Percentiles rank a stretch among this genome's conserved stretches.
These are phyloP conservation scores for Hestina assimilis DNA, from an alignment of 1,140 invertebrate species.

Conservation along the genomic window DNA sequence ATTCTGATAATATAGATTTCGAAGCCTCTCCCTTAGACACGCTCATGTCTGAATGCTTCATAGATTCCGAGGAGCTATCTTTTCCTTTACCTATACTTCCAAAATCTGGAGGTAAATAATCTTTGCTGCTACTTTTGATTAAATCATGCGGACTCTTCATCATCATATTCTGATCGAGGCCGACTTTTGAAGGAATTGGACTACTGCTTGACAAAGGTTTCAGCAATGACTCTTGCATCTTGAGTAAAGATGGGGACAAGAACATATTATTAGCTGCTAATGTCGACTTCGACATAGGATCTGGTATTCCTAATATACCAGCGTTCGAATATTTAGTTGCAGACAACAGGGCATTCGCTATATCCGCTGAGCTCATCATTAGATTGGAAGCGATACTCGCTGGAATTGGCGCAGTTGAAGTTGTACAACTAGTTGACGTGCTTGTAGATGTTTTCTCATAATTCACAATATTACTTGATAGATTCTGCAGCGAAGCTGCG, in stretches of 20 bases:
- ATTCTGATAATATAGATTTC: slow-evolving; percentile 52
- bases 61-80: slow-evolving; percentile 48
- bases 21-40: slow-evolving; percentile 48
- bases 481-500: slow-evolving; percentile 64
- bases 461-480: slow-evolving; percentile 55
- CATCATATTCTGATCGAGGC: slow-evolving; percentile 63
- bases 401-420: slow-evolving; percentile 63
- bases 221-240: slow-evolving; percentile 76
- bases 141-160: slow-evolving; percentile 74
- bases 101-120: slow-evolving; percentile 75
- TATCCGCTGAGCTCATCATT: slow-evolving; percentile 80
- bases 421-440: slow-evolving; percentile 55
- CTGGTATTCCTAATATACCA: slow-evolving; percentile 80
- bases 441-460: slow-evolving; percentile 68
- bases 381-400: slow-evolving; percentile 78
- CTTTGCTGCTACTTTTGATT: slow-evolving; percentile 68
- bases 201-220: slow-evolving; percentile 73
- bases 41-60: slow-evolving; percentile 50
- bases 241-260: slow-evolving; percentile 76
- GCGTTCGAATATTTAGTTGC: slow-evolving; percentile 80
- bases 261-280: slow-evolving; percentile 85
- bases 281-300: slow-evolving; percentile 84
- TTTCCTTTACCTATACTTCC: slow-evolving; percentile 70
- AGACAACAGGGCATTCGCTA: slow-evolving; percentile 81
- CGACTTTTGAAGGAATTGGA: slow-evolving; percentile 66